Conservation (phyloP, 2,888 invertebrate genomes). For the Lasioglossum villosulum region DNA sequence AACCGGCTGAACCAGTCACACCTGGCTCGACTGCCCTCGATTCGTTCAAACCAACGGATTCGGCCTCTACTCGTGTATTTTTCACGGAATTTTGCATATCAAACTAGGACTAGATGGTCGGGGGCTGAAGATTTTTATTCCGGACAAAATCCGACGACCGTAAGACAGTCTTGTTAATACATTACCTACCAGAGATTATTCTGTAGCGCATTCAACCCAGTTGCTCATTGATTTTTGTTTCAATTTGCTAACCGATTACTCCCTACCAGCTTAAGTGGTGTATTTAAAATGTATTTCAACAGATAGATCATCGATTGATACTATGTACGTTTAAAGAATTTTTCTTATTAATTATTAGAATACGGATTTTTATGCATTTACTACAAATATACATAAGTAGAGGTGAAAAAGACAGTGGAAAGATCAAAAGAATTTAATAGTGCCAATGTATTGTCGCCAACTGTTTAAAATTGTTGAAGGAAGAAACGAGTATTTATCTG, state of each 20-base stretch:
- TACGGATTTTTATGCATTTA: no score
- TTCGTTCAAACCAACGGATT: background rate
- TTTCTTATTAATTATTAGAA: no score
- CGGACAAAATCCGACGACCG: background rate
- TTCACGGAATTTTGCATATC: background rate
- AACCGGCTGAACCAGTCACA: constrained; percentile 42
- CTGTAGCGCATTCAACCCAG: background rate
- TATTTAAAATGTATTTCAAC: no score
- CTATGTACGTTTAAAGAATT: no score
- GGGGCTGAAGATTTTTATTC: background rate
- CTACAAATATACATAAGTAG: no score
- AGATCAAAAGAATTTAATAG: no score
- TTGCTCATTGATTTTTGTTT: background rate
- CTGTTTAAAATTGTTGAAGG: no score
- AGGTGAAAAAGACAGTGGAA: no score
- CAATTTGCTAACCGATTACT: background rate
- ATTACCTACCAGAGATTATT: background rate
- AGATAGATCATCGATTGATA: no score
- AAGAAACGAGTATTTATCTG: no score
- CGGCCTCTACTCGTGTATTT: background rate
- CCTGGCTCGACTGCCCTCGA: constrained; percentile 23
- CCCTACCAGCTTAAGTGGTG: no score
- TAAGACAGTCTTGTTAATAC: background rate
- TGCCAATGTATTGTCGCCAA: no score
- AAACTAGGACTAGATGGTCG: background rate